Conservation (phyloP, 92 coral and sea anemone species). For the Actinostola sp. region DNA sequence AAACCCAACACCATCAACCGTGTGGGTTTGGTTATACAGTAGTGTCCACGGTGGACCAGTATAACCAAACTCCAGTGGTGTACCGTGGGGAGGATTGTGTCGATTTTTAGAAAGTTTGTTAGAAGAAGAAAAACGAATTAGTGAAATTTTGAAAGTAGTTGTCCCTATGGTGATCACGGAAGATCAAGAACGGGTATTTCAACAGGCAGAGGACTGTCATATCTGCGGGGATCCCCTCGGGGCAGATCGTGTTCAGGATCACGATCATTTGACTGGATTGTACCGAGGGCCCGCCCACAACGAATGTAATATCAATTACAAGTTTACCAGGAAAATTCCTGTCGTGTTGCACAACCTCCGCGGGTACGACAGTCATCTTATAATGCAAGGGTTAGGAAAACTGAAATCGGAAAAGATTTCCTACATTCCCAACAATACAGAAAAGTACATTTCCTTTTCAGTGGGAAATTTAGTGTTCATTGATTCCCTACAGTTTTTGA, state of each 20-base stretch:
- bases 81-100: conserved; percentile 18
- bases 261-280: conserved; percentile 16
- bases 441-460: conserved; percentile 63
- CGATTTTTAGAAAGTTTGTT: background rate
- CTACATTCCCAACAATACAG: conserved; percentile 68
- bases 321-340: conserved; percentile 38
- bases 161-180: conserved; percentile 39
- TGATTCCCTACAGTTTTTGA: conserved; percentile 52
- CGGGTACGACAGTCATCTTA: too few species aligned
- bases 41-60: conserved; percentile 4
- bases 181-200: conserved; percentile 43
- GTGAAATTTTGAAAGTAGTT: background rate
- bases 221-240: conserved; percentile 38
- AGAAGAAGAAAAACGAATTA: conserved; percentile 4
- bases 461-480: conserved; percentile 41
- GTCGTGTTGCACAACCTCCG: conserved; percentile 38
- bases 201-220: conserved; percentile 40
- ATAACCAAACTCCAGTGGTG: conserved; percentile 7
- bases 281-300: too few species aligned
- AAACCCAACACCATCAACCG: conserved; percentile 44
- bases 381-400: conserved; percentile 55
- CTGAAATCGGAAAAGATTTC: conserved; percentile 24
- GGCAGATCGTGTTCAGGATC: conserved; percentile 52
- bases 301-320: conserved; percentile 31
- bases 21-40: conserved; percentile 41